A percentile compares a stretch with the other conserved stretches of the same genome.
Conservation (phyloP, 2,797 vertebrate species). For the Botia almorhae region DNA sequence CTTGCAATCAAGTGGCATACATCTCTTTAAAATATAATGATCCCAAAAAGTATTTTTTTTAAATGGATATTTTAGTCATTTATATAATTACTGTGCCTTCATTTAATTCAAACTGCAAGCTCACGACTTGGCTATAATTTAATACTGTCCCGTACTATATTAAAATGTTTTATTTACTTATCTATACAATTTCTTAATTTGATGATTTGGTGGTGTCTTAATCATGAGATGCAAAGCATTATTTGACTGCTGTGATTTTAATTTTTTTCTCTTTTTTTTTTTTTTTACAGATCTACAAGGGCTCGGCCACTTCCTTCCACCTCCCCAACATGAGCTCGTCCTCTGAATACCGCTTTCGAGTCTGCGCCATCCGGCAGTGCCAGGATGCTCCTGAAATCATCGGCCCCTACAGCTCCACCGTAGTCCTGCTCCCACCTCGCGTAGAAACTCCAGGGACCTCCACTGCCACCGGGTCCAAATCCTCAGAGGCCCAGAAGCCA, state of each 20-base stretch:
- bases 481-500: constrained; percentile 77
- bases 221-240: background rate
- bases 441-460: constrained; percentile 75
- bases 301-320: constrained; percentile 85
- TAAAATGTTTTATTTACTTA: too few species aligned
- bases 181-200: too few species aligned
- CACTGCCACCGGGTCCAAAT: constrained; percentile 71
- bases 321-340: constrained; percentile 86
- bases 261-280: background rate
- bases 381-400: constrained; percentile 89
- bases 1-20: too few species aligned
- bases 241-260: background rate
- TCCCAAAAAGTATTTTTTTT: too few species aligned
- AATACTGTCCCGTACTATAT: too few species aligned
- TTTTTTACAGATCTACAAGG: constrained; percentile 85
- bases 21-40: too few species aligned
- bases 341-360: constrained; percentile 92
- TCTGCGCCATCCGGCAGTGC: constrained; percentile 92
- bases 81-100: too few species aligned
- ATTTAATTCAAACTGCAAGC: too few species aligned
- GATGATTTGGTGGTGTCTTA: too few species aligned
- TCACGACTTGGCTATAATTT: too few species aligned
- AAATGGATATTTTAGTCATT: too few species aligned
- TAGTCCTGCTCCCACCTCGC: constrained; percentile 87
- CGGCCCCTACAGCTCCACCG: constrained; percentile 90